phyloP scores from a whole-genome alignment of 2,113 vertebrate genomes.

The Lasiurus borealis region DNA sequence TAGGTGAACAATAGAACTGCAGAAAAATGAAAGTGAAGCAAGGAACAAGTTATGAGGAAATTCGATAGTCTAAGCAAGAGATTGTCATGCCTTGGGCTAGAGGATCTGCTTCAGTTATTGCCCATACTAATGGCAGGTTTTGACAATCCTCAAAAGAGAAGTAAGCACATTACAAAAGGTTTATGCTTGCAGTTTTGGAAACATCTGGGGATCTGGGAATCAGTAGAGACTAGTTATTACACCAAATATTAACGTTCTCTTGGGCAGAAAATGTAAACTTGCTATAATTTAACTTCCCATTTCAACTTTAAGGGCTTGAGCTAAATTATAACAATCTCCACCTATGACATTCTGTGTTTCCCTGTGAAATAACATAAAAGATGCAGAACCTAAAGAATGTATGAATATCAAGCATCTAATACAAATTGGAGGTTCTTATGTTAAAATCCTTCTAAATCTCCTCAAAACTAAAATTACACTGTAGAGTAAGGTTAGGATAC shows the following conservation, averaged over 20 bases:
- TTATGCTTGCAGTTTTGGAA: background rate
- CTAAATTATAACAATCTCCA: constrained; percentile 6
- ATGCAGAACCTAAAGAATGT: background rate
- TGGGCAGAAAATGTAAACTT: constrained; percentile 36
- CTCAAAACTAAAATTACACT: background rate
- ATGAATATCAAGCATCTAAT: background rate
- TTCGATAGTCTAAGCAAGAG: background rate
- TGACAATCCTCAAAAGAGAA: background rate
- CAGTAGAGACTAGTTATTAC: background rate
- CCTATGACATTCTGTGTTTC: background rate
- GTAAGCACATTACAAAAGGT: background rate
- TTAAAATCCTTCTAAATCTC: background rate
- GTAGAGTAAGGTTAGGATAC: background rate
- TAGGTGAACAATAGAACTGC: background rate
- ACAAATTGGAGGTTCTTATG: background rate
- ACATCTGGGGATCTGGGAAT: background rate
- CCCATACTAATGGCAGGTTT: background rate
- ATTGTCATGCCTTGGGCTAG: background rate
- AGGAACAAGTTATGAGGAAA: background rate
- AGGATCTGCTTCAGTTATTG: background rate
- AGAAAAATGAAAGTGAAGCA: background rate
- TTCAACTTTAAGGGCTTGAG: background rate
- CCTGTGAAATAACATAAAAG: background rate
- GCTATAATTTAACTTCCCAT: background rate
- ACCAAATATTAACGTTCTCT: constrained; percentile 5